Percentiles rank a stretch among this genome's conserved stretches.
These are phyloP conservation scores for Tuta absoluta DNA, from an alignment of 2,888 invertebrate genomes.

Conservation along the genomic window DNA sequence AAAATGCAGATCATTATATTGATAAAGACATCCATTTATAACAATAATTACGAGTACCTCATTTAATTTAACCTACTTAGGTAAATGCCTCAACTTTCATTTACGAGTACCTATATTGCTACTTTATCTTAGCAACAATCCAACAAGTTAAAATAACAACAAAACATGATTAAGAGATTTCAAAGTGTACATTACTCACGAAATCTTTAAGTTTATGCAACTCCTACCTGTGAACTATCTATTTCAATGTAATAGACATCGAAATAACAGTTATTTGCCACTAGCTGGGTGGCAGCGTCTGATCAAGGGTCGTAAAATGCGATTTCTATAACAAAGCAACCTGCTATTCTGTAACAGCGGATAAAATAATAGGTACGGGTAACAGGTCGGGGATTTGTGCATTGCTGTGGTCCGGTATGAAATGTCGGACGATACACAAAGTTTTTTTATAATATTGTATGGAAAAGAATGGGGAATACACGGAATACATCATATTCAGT, in stretches of 20 bases:
- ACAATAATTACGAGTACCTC: too few relatives aligned
- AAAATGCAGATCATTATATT: too few relatives aligned
- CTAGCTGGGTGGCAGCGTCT: conserved; percentile 19
- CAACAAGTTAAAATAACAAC: too few relatives aligned
- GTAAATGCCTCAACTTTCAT: background rate
- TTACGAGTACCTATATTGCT: background rate
- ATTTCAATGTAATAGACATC: conserved; percentile 14
- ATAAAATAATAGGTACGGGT: conserved; percentile 17
- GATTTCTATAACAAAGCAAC: conserved; percentile 20
- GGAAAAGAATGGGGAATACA: too few relatives aligned
- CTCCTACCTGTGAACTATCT: conserved; percentile 15
- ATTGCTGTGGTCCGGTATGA: background rate
- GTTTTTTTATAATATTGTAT: background rate
- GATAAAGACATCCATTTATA: too few relatives aligned
- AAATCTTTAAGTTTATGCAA: conserved; percentile 1
- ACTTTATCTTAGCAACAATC: too few relatives aligned
- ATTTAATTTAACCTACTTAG: background rate
- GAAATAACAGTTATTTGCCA: conserved; percentile 18
- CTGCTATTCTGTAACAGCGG: conserved; percentile 13
- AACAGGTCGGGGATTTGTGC: background rate
- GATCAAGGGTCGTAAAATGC: conserved; percentile 19
- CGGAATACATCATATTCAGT: too few relatives aligned
- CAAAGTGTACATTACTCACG: background rate
- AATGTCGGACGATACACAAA: background rate
- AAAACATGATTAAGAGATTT: conserved; percentile 2